Evolutionary conservation across 2,888 invertebrate genomes (phyloP).

Genomic region (Aspidiotus destructor): DNA sequence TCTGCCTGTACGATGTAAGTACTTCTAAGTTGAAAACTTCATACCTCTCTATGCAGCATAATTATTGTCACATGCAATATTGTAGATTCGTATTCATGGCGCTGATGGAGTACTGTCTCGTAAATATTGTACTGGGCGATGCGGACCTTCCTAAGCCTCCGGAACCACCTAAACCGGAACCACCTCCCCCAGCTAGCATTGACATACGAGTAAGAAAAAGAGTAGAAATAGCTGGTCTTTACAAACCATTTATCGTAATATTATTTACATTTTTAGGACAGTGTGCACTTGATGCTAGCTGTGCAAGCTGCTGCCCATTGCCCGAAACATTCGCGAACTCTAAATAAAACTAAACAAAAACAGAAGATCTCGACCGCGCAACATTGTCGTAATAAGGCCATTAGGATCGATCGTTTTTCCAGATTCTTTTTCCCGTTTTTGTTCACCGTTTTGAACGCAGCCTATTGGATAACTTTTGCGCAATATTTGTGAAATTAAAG

Average conservation of each 20-base stretch:
- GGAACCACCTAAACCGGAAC: slow-evolving; percentile 48
- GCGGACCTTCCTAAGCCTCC: slow-evolving; percentile 50
- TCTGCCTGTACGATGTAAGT: slow-evolving; percentile 77
- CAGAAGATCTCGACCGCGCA: slow-evolving; percentile 45
- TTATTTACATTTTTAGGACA: neutral
- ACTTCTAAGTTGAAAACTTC: neutral
- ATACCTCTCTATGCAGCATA: neutral
- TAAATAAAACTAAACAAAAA: slow-evolving; percentile 35
- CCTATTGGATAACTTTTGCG: slow-evolving; percentile 64
- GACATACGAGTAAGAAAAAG: slow-evolving; percentile 45
- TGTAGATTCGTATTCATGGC: slow-evolving; percentile 82
- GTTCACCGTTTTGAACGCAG: slow-evolving; percentile 56
- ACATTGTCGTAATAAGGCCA: slow-evolving; percentile 53
- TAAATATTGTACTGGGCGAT: slow-evolving; percentile 73
- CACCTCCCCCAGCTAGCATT: slow-evolving; percentile 42
- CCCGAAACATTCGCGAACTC: slow-evolving; percentile 25
- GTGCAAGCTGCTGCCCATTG: slow-evolving; percentile 35
- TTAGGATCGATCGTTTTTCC: slow-evolving; percentile 61
- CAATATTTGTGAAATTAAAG: slow-evolving; percentile 44
- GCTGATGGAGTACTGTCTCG: slow-evolving; percentile 83
- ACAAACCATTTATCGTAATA: neutral
- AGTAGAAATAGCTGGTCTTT: slow-evolving; percentile 35
- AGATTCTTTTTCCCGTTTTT: slow-evolving; percentile 60
- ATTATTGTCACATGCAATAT: neutral
- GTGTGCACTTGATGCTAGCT: slow-evolving; percentile 31